Percentiles rank a stretch among this genome's conserved stretches.
These are phyloP conservation scores for Latrodectus geometricus DNA, from an alignment of 1,140 invertebrate species.

Conservation along the genomic window DNA sequence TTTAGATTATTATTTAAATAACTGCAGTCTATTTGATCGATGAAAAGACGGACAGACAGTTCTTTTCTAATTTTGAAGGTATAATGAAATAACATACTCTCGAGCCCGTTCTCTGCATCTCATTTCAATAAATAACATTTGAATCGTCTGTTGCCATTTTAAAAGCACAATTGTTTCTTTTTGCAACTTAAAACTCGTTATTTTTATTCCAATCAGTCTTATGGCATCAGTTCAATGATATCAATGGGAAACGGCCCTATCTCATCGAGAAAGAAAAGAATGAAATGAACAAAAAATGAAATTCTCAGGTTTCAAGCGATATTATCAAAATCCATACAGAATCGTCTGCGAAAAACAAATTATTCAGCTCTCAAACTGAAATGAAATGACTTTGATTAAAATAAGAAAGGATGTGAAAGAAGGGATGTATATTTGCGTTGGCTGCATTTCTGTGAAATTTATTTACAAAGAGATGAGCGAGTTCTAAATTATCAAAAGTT, in stretches of 20 bases:
- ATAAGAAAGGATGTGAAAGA: constrained; percentile 18
- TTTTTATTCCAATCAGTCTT: neutral
- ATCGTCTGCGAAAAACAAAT: constrained; percentile 36
- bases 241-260: too few relatives aligned
- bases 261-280: neutral
- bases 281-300: neutral
- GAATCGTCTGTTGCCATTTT: neutral
- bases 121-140: neutral
- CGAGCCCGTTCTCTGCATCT: neutral
- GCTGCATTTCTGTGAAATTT: constrained; percentile 30
- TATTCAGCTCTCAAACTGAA: constrained; percentile 47
- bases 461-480: constrained; percentile 58
- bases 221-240: neutral
- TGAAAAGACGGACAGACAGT: too few relatives aligned
- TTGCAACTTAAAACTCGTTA: neutral
- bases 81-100: neutral
- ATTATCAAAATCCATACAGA: constrained; percentile 41
- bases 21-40: too few relatives aligned
- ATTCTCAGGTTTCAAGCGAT: constrained; percentile 13
- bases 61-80: neutral
- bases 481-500: constrained; percentile 61
- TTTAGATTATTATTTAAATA: too few relatives aligned
- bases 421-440: neutral
- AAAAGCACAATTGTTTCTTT: neutral
- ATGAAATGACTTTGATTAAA: constrained; percentile 59